phyloP scores from a whole-genome alignment of 2,797 vertebrate genomes.

The Florisuga fusca region DNA sequence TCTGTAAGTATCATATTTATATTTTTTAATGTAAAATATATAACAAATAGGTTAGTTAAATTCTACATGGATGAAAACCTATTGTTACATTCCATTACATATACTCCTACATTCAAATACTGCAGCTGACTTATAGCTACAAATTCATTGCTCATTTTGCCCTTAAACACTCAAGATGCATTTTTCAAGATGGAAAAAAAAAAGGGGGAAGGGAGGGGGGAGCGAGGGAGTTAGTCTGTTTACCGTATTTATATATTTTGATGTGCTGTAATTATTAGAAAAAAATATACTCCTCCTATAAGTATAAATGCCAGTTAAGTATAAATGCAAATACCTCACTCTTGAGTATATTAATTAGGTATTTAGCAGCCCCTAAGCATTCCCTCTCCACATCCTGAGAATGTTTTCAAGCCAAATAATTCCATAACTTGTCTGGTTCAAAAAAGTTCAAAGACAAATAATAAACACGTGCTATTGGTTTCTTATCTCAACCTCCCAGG shows the following conservation, averaged over 20 bases:
- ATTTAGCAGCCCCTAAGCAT: background rate
- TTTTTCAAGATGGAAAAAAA: background rate
- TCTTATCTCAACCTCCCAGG: background rate
- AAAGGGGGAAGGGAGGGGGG: rapidly evolving
- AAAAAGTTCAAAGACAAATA: background rate
- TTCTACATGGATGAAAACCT: background rate
- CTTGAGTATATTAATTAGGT: background rate
- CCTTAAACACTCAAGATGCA: background rate
- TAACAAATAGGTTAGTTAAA: background rate
- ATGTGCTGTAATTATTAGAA: background rate
- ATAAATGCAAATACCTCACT: background rate
- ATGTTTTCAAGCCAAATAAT: background rate
- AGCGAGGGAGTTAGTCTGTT: background rate
- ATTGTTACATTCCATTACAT: background rate
- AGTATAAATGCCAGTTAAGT: background rate
- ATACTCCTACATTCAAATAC: background rate
- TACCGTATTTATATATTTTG: background rate
- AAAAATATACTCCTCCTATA: background rate
- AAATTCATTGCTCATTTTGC: background rate
- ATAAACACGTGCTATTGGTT: background rate
- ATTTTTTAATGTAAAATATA: background rate
- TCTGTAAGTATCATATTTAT: background rate
- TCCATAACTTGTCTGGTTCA: background rate
- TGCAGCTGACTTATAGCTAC: background rate
- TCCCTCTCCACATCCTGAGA: background rate